Conservation (phyloP, 2,888 invertebrate species). For the Beris chalybata region DNA sequence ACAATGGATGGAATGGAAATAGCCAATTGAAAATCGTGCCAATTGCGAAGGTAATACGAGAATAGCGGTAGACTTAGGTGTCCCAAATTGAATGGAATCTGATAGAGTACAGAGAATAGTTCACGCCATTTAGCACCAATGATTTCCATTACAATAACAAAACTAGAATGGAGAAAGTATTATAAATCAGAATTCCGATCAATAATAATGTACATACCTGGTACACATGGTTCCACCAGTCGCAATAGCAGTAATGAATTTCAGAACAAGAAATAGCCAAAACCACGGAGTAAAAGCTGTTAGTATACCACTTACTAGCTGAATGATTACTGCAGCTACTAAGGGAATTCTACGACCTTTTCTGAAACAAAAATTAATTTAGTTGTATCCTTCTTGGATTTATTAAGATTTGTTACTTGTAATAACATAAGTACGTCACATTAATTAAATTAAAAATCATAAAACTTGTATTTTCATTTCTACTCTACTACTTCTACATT, state of each 20-base stretch:
- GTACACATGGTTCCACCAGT: conserved; percentile 85
- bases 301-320: conserved; percentile 69
- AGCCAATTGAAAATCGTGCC: conserved; percentile 66
- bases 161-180: conserved; percentile 52
- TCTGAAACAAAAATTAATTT: conserved; percentile 57
- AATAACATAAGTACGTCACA: not conserved
- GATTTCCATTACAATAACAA: conserved; percentile 58
- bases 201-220: conserved; percentile 43
- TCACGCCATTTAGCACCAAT: conserved; percentile 59
- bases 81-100: conserved; percentile 68
- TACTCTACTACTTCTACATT: too few relatives aligned
- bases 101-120: conserved; percentile 60
- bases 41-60: conserved; percentile 65
- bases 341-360: conserved; percentile 76
- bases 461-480: too few relatives aligned
- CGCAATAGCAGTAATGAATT: conserved; percentile 73
- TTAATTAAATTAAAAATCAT: not conserved
- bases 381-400: too few relatives aligned
- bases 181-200: not conserved
- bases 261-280: conserved; percentile 64
- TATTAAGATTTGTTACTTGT: too few relatives aligned
- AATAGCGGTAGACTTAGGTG: conserved; percentile 64
- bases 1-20: conserved; percentile 65
- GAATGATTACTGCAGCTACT: conserved; percentile 71
- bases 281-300: conserved; percentile 73